Base-by-base conservation (phyloP, 2,113 vertebrate genomes). In the Dasypus novemcinctus region DNA sequence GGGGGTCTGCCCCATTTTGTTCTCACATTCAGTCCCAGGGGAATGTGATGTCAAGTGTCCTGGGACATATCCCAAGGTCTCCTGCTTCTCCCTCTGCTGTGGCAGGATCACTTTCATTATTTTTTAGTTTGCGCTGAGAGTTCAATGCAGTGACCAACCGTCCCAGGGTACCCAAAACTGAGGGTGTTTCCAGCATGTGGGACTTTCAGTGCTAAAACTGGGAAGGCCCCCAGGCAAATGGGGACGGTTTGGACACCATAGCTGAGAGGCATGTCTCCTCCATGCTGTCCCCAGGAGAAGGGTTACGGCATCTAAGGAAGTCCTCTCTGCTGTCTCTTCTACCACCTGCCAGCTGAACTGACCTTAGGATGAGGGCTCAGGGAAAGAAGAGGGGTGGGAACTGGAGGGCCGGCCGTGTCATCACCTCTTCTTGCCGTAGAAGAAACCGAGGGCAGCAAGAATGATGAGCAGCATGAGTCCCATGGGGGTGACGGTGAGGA, bases 361-460 rank as follows among this genome's bases (percentile, higher is more conserved):
- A 64, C 68, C n/a, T 36, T 29, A 17, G 0, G 12, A 23, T 6
- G 59, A 36, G 36, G 82, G 33, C 25, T 49, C 23, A 49, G 29
- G 59, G 91, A 15, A n/a, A 43, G 68, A 8, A 46, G 25, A 69
- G 36, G 31, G 38, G 5, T 25, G 46, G 66, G 59, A 78, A 11
- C 7, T 1, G 10, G 18, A 17, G 54, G 21, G 85, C 14, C 33
- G 21, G 85, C 14, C 33, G 25, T 21, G n/a, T 86, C 13, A 0
- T 76, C 93, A 99, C 98, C 98, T 98, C 90, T 98, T 99, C 95
- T 96, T 98, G 87, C 98, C 95, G 79, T 98, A 98, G 97, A 99
- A 97, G 97, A 98, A 98, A 49, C 98, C 94, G 0, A 98, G 97
- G 90, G 91, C 11, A 0, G 97, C 98, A 0, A 98, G 97, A 71